Evolutionary conservation across 53 echinoderm and acorn worm species (phyloP).

Genomic region (Crossaster papposus): DNA sequence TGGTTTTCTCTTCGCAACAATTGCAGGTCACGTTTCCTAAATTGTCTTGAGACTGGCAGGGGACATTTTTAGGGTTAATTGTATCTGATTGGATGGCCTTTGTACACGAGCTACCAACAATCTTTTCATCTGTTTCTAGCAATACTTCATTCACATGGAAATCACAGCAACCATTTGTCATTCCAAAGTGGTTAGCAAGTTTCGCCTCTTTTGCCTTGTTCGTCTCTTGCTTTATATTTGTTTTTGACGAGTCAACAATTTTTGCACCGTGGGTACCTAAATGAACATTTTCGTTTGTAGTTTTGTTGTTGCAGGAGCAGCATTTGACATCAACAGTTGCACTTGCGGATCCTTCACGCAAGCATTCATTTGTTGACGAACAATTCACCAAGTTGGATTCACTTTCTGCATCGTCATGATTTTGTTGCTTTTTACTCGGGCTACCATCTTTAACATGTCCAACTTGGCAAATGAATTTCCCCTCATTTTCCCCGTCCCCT

Average conservation of each 20-base stretch:
- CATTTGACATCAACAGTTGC: neutral
- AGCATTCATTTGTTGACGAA: constrained; percentile 16
- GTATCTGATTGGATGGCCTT: neutral
- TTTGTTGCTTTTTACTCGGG: neutral
- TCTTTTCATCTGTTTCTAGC: neutral
- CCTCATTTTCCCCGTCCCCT: too few species aligned
- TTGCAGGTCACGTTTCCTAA: constrained; percentile 24
- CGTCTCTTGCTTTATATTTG: neutral
- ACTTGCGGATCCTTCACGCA: neutral
- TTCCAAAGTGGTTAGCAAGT: neutral
- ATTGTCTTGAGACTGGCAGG: neutral
- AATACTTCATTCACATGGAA: constrained; percentile 10
- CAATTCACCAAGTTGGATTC: neutral
- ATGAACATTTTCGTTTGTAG: neutral
- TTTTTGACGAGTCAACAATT: neutral
- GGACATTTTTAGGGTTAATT: neutral
- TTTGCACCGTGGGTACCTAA: neutral
- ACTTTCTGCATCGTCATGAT: neutral
- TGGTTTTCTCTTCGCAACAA: constrained; percentile 3
- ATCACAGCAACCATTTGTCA: constrained; percentile 49
- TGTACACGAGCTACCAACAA: neutral
- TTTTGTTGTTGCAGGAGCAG: neutral
- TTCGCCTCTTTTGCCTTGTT: neutral
- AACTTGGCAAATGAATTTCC: too few species aligned
- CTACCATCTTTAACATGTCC: neutral